Conservation (phyloP, 1,140 invertebrate genomes). For the Nylanderia fulva region DNA sequence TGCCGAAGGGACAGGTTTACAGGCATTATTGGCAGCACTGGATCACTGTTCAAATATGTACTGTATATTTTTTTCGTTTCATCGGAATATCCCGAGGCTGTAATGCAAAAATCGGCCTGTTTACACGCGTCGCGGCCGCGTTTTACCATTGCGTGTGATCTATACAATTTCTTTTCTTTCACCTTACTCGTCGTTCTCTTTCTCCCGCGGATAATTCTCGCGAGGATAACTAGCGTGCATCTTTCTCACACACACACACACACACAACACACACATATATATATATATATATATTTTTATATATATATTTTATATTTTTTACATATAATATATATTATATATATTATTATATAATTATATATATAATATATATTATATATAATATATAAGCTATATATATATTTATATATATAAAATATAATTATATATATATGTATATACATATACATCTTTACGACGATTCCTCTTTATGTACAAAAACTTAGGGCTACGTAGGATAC, state of each 20-base stretch:
- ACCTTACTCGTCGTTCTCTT: slow-evolving; percentile 12
- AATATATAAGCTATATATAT: no score
- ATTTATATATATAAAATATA: no score
- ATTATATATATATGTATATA: no score
- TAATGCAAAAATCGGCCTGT: slow-evolving; percentile 49
- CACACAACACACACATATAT: no score
- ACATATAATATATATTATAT: no score
- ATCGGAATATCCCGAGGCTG: slow-evolving; percentile 64
- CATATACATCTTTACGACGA: slow-evolving; percentile 64
- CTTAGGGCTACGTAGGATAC: slow-evolving; percentile 80
- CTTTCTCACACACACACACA: no score
- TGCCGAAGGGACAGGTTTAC: slow-evolving; percentile 78
- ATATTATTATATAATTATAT: no score
- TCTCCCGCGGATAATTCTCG: slow-evolving; percentile 16
- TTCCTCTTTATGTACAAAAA: slow-evolving; percentile 83
- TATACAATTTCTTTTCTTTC: slow-evolving; percentile 21
- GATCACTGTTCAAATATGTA: slow-evolving; percentile 76
- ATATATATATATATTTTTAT: no score
- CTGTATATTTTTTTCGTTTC: slow-evolving; percentile 68
- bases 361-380: no score
- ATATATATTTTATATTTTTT: no score
- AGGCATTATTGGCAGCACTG: slow-evolving; percentile 85
- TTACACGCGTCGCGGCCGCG: neutral
- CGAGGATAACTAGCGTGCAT: slow-evolving; percentile 56
- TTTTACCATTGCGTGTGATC: slow-evolving; percentile 24